Evolutionary conservation across 2,797 vertebrate genomes (phyloP), one percentile per base, ranked within the genome.

Genomic region (Gadopsis marmoratus): DNA sequence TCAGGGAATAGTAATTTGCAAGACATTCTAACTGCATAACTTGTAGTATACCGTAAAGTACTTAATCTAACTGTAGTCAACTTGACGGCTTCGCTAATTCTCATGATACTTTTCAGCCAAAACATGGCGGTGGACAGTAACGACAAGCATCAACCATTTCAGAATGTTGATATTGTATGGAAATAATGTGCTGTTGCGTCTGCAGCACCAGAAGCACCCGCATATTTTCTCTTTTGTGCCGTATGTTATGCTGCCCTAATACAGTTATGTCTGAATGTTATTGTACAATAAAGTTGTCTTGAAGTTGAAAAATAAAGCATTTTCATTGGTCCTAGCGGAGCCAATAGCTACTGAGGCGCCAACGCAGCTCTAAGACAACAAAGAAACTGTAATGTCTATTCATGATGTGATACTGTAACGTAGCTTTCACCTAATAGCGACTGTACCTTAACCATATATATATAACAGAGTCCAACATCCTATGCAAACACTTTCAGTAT

Each of bases 271-370:
- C 3, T n/a, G 4, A 0, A 16, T 31, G 12, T 71, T 19, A 4
- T 4, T 58, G 71, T 23, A 33, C 58, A 89, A 89, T 89, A 90
- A 93, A 88, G 86, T 53, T 88, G 10, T 81, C 0, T 4, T 0
- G 0, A n/a, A 39, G 9, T 17, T 9, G 3, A 9, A 8, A 9
- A 41, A 60, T 64, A 35, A 48, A 50, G 54, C 13, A 1, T 81
- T 89, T 79, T 53, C 1, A 92, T 92, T 93, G 90, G 91, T 37
- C 72, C 8, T 2, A 0, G 13, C 0, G 1, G 4, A 84, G 60
- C 90, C 91, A 93, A 92, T 92, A 7, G 14, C 0, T 0, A 5
- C 7, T 67, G 48, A 62, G 70, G 88, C 90, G 90, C 88, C 72
- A 88, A 89, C 76, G 47, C 17, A 8, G 16, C 21, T 19, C 1